Conservation (phyloP, 2,113 vertebrate species). For the Tychaedon coryphoeus region DNA sequence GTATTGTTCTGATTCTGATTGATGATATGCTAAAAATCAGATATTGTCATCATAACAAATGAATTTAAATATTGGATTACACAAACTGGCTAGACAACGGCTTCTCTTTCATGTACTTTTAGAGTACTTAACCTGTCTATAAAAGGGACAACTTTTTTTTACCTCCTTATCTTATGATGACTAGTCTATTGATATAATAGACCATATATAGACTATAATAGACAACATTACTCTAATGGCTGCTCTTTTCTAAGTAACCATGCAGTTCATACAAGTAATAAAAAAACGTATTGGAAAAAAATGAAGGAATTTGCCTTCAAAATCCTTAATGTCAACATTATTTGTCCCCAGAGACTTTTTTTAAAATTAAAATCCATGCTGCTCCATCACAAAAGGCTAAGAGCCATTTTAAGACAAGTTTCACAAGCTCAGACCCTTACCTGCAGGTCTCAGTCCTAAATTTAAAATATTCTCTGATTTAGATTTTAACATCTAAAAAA, state of each 20-base stretch:
- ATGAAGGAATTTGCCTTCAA: not conserved
- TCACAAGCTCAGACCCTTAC: not conserved
- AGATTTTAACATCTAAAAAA: not conserved
- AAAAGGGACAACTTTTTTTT: not conserved
- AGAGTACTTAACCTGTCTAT: not conserved
- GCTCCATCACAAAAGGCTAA: not conserved
- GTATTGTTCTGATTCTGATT: not conserved
- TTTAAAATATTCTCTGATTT: not conserved
- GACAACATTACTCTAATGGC: not conserved
- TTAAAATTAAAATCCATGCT: not conserved
- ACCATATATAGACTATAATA: no score
- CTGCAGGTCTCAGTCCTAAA: not conserved
- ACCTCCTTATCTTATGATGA: not conserved
- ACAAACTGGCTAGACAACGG: not conserved
- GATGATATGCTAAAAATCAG: not conserved
- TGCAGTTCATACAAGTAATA: not conserved
- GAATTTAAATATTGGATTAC: not conserved
- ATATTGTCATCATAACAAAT: not conserved
- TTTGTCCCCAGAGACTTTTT: rapidly evolving
- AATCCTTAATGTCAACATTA: not conserved
- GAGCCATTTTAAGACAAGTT: not conserved
- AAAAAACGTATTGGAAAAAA: not conserved
- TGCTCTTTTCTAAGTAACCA: not conserved
- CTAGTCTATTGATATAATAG: not conserved
- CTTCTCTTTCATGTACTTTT: not conserved